phyloP scores from a whole-genome alignment of 1,140 invertebrate genomes.

The Pemphigus obesinymphae region DNA sequence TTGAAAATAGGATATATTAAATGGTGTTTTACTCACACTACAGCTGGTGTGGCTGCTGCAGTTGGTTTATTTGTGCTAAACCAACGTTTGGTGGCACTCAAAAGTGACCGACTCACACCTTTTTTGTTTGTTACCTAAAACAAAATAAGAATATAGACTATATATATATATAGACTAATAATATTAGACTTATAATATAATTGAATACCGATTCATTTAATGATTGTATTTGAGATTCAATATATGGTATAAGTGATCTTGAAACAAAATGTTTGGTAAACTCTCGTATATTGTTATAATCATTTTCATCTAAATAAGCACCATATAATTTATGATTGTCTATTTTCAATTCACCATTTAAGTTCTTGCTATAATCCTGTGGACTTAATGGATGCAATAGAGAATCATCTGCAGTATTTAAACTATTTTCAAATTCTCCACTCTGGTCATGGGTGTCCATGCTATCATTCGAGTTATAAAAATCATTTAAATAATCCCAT shows the following conservation, averaged over 20 bases:
- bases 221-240: slow-evolving; percentile 77
- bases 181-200: neutral
- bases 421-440: slow-evolving; percentile 27
- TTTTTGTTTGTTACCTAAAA: slow-evolving; percentile 73
- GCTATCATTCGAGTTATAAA: neutral
- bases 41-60: slow-evolving; percentile 54
- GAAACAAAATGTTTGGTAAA: slow-evolving; percentile 84
- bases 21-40: neutral
- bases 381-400: slow-evolving; percentile 60
- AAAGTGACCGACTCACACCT: slow-evolving; percentile 82
- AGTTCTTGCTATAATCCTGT: slow-evolving; percentile 26
- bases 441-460: neutral
- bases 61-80: slow-evolving; percentile 80
- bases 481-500: slow-evolving; percentile 26
- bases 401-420: neutral
- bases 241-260: slow-evolving; percentile 81
- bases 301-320: slow-evolving; percentile 67
- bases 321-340: slow-evolving; percentile 55
- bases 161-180: neutral
- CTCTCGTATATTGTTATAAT: slow-evolving; percentile 76
- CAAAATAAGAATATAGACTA: slow-evolving; percentile 14
- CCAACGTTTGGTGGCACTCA: slow-evolving; percentile 91
- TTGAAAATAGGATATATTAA: neutral
- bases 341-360: slow-evolving; percentile 50
- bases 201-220: slow-evolving; percentile 71